Conservation (phyloP, 1,140 invertebrate genomes). For the Drosophila littoralis region DNA sequence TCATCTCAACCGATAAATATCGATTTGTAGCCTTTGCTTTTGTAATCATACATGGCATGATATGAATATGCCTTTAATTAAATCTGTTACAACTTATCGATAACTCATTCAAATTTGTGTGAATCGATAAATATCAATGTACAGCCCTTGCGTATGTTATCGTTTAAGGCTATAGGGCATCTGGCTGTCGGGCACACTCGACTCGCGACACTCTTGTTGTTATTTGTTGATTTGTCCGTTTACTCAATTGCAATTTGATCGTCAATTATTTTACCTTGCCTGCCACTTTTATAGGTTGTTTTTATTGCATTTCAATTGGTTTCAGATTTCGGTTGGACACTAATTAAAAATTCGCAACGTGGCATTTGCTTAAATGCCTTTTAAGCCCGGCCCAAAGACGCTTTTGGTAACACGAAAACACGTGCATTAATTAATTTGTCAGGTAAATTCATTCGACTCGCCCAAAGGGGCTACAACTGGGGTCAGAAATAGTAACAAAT, state of each 20-base stretch:
- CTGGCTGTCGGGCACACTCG: background rate
- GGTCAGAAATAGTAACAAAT: background rate
- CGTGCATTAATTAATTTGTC: conserved; percentile 64
- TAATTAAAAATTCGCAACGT: conserved; percentile 62
- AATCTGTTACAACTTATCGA: too few relatives aligned
- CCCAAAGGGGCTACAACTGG: background rate
- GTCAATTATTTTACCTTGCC: conserved; percentile 52
- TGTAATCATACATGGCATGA: too few relatives aligned
- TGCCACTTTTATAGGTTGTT: conserved; percentile 53
- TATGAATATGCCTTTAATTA: too few relatives aligned
- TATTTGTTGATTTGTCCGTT: conserved; percentile 25
- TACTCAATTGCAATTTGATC: conserved; percentile 24
- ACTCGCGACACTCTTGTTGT: background rate
- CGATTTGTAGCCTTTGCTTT: too few relatives aligned
- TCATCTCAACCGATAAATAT: too few relatives aligned
- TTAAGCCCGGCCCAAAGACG: conserved; percentile 4
- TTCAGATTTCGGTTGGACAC: conserved; percentile 39
- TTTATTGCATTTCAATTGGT: conserved; percentile 75
- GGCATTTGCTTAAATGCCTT: conserved; percentile 37
- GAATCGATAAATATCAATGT: background rate
- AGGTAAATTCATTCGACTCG: conserved; percentile 26
- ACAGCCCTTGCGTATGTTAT: too few relatives aligned
- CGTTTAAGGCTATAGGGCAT: background rate
- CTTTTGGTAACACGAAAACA: conserved; percentile 15
- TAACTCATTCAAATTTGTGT: too few relatives aligned